A percentile compares a stretch with the other conserved stretches of the same genome.
Conservation (phyloP, 2,113 vertebrate genomes). For the Aepyceros melampus region DNA sequence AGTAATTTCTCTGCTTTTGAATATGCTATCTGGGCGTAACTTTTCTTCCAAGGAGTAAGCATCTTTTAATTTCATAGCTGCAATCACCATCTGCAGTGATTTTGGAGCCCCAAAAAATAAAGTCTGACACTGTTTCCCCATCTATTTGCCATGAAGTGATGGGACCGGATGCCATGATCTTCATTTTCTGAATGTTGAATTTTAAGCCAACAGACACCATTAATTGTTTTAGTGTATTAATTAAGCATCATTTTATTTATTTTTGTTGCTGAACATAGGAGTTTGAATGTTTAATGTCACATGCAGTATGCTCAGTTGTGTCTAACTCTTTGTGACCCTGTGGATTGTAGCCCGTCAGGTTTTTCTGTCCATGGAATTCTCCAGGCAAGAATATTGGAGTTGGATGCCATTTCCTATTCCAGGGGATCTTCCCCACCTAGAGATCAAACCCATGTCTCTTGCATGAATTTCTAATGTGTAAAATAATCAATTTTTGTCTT, state of each 20-base stretch:
- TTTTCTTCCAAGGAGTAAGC: no score
- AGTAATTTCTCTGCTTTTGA: no score
- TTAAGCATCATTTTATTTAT: neutral
- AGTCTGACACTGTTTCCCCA: no score
- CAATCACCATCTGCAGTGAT: no score
- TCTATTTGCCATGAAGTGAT: no score
- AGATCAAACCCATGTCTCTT: neutral
- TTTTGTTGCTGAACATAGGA: neutral
- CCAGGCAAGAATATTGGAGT: neutral
- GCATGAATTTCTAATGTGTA: neutral
- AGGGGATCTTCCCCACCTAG: neutral
- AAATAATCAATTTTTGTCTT: neutral
- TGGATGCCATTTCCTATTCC: neutral
- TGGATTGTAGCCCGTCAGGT: neutral
- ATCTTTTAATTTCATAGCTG: no score
- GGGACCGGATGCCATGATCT: no score
- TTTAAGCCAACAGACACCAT: neutral
- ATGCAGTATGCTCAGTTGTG: neutral
- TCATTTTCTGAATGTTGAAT: no score
- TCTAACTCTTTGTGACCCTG: neutral
- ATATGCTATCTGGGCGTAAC: no score
- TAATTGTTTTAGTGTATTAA: neutral
- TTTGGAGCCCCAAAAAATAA: fast-evolving
- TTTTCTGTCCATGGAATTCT: neutral
- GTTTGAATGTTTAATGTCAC: neutral